These are phyloP conservation scores for Pangasius djambal DNA, from an alignment of 2,797 vertebrate genomes.

Conservation along the genomic window DNA sequence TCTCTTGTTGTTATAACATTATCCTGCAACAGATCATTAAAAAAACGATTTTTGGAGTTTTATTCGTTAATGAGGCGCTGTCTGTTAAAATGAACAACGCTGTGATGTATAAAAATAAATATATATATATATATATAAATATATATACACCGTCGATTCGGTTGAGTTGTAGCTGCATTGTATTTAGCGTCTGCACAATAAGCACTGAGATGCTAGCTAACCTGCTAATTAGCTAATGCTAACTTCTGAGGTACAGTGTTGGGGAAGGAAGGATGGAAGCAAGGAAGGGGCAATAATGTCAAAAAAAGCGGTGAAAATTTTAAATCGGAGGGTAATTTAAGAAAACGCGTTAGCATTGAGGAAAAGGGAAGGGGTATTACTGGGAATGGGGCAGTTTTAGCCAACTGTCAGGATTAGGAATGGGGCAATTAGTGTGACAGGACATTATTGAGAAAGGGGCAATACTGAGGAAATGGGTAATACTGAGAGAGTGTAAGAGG, in stretches of 20 bases:
- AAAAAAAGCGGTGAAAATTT: neutral
- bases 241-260: conserved; percentile 8
- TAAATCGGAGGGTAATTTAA: neutral
- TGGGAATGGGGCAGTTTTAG: neutral
- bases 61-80: neutral
- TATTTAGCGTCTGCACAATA: conserved; percentile 44
- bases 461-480: neutral
- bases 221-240: conserved; percentile 58
- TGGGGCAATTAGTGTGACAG: conserved; percentile 6
- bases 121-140: neutral
- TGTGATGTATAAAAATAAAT: neutral
- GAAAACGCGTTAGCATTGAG: neutral
- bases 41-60: no score
- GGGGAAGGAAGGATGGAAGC: neutral
- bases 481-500: neutral
- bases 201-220: conserved; percentile 47
- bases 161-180: conserved; percentile 14
- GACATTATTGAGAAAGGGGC: neutral
- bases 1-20: conserved; percentile 3
- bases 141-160: neutral
- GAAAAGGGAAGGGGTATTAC: neutral
- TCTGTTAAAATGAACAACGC: neutral
- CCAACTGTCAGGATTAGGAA: neutral
- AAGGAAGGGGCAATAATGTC: neutral
- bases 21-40: neutral